phyloP scores from a whole-genome alignment of 2,888 invertebrate genomes.

The Phoenoteleia sp. region DNA sequence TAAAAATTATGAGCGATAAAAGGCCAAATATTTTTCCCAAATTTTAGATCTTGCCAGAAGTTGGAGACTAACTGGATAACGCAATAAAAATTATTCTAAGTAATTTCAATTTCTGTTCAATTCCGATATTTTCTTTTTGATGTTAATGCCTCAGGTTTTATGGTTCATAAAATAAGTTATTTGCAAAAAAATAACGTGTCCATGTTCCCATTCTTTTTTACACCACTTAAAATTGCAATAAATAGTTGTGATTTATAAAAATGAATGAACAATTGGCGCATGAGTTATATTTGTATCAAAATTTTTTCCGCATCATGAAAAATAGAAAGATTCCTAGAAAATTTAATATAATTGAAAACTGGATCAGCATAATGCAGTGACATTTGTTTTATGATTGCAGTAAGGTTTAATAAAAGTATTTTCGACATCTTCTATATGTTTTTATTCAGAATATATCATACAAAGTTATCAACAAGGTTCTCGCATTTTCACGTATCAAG shows the following conservation, averaged over 20 bases:
- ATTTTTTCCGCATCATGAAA: too few relatives aligned
- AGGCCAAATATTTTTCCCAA: too few relatives aligned
- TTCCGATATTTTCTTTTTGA: slow-evolving; percentile 36
- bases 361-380: too few relatives aligned
- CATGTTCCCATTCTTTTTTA: slow-evolving; percentile 64
- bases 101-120: slow-evolving; percentile 51
- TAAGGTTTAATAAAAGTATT: too few relatives aligned
- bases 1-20: too few relatives aligned
- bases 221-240: slow-evolving; percentile 48
- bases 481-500: too few relatives aligned
- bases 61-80: slow-evolving; percentile 18
- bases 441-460: too few relatives aligned
- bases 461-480: too few relatives aligned
- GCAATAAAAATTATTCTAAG: slow-evolving; percentile 20
- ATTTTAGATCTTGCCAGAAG: background rate
- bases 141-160: slow-evolving; percentile 49
- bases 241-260: slow-evolving; percentile 35
- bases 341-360: too few relatives aligned
- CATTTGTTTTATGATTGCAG: too few relatives aligned
- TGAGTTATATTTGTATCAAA: background rate
- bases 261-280: background rate
- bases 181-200: slow-evolving; percentile 57
- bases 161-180: slow-evolving; percentile 61
- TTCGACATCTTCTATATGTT: too few relatives aligned
- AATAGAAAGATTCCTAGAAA: too few relatives aligned